A percentile compares a stretch with the other conserved stretches of the same genome.
These are phyloP conservation scores for Mesocricetus auratus DNA, from an alignment of 2,113 vertebrate genomes.

Conservation along the genomic window DNA sequence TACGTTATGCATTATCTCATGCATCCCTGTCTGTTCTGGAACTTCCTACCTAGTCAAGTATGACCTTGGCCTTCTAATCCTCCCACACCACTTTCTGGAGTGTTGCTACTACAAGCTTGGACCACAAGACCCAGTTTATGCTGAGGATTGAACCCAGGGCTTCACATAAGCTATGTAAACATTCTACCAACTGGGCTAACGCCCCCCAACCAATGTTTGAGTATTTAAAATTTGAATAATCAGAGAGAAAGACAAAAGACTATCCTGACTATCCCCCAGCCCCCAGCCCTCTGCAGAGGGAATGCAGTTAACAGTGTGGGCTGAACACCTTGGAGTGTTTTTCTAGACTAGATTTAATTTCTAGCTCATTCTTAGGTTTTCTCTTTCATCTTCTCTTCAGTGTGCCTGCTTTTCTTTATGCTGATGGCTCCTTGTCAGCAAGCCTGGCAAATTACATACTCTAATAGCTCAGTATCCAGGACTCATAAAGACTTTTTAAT, in stretches of 20 bases:
- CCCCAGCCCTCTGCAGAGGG: not conserved
- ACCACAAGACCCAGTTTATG: not conserved
- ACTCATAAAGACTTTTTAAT: constrained; percentile 29
- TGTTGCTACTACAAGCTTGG: not conserved
- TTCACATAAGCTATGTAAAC: not conserved
- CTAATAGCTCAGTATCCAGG: not conserved
- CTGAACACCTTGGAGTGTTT: not conserved
- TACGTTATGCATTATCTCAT: not conserved
- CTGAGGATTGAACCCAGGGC: not conserved
- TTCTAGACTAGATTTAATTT: constrained; percentile 40
- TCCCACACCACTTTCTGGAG: not conserved
- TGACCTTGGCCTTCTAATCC: not conserved
- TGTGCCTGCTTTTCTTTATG: constrained; percentile 13
- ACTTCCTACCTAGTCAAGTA: not conserved
- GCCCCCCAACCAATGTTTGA: not conserved
- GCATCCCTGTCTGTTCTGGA: not conserved
- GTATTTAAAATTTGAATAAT: constrained; percentile 27
- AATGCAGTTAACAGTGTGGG: not conserved
- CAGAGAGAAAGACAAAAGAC: not conserved
- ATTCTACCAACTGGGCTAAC: not conserved
- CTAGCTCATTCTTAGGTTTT: constrained; percentile 35
- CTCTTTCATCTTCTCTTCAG: constrained; percentile 57
- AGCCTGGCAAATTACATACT: constrained; percentile 22
- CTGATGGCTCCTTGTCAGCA: constrained; percentile 13
- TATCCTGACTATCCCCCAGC: not conserved